Base-by-base conservation (phyloP, 2,797 vertebrate genomes). In the Florisuga fusca region DNA sequence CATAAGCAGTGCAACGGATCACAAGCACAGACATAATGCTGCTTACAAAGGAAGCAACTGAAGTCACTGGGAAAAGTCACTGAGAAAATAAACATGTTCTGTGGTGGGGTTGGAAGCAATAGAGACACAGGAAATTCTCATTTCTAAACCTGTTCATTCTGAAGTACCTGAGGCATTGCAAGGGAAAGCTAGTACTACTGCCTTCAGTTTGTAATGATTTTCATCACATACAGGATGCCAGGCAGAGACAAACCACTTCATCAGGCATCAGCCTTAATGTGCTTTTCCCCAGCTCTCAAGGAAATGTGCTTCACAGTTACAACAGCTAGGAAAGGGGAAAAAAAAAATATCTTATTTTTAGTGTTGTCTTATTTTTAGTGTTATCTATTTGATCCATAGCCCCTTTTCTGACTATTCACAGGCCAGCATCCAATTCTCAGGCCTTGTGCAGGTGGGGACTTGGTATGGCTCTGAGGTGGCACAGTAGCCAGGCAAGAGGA, bases 1-100 rank as follows among this genome's bases (percentile, higher is more conserved):
- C 21, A 1, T 83, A 94, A 91, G 85, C 92, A 95, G 71, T 27
- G 33, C 38, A 84, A 91, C 94, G 86, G 95, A 90, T 97, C 87
- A 93, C 83, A 89, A 85, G 54, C 34, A 63, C 36, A 94, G 87
- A 53, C 61, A 68, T 38, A 87, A 72, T 22, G 48, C 50, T 78
- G 33, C 46, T 5, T 54, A 29, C 69, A 82, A 22, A 54, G n/a
- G 55, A 87, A 95, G 85, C 26, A 51, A 53, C n/a, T 10, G 41
- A 82, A 94, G 89, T 54, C 50, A 55, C 48, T 43, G 26, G 36
- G 78, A 77, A 83, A 93, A 82, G 43, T 76, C 82, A 90, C 64
- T 46, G 55, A 68, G 68, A 91, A 93, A 87, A 87, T 63, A 80
- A 94, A 66, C 19, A 3, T 13, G 20, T 80, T 93, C 59, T 68